Conservation (phyloP, 2,797 vertebrate species). For the Sorex maritimensis region DNA sequence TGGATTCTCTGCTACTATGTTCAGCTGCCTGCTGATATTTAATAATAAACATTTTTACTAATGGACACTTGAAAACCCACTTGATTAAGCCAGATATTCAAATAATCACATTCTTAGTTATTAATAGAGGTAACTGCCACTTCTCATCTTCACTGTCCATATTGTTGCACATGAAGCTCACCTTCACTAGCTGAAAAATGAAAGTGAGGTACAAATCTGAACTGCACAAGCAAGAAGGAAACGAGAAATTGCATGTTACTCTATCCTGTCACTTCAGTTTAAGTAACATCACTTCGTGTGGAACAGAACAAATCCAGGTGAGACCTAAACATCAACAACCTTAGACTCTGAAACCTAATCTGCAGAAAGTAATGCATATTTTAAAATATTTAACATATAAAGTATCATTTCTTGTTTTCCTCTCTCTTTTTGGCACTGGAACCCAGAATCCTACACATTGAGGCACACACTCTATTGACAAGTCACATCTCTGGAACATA, state of each 20-base stretch:
- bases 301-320: neutral
- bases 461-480: too few species aligned
- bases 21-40: slow-evolving; percentile 77
- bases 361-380: neutral
- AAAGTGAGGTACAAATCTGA: slow-evolving; percentile 61
- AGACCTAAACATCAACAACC: slow-evolving; percentile 26
- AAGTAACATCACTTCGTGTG: slow-evolving; percentile 23
- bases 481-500: too few species aligned
- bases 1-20: slow-evolving; percentile 65
- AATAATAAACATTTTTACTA: slow-evolving; percentile 87
- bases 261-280: neutral
- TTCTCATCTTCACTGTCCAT: slow-evolving; percentile 65
- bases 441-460: too few species aligned
- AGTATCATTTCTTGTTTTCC: slow-evolving; percentile 42
- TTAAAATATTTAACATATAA: slow-evolving; percentile 46
- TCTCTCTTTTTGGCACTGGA: too few species aligned
- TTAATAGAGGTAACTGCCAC: slow-evolving; percentile 81
- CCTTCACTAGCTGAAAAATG: slow-evolving; percentile 60
- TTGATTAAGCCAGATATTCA: slow-evolving; percentile 79
- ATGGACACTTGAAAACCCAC: slow-evolving; percentile 82
- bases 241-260: neutral
- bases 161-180: slow-evolving; percentile 68
- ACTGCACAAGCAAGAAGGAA: slow-evolving; percentile 13
- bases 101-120: slow-evolving; percentile 82
- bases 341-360: slow-evolving; percentile 33